Base-by-base conservation (phyloP, 2,113 vertebrate species). In the Erinaceus europaeus region DNA sequence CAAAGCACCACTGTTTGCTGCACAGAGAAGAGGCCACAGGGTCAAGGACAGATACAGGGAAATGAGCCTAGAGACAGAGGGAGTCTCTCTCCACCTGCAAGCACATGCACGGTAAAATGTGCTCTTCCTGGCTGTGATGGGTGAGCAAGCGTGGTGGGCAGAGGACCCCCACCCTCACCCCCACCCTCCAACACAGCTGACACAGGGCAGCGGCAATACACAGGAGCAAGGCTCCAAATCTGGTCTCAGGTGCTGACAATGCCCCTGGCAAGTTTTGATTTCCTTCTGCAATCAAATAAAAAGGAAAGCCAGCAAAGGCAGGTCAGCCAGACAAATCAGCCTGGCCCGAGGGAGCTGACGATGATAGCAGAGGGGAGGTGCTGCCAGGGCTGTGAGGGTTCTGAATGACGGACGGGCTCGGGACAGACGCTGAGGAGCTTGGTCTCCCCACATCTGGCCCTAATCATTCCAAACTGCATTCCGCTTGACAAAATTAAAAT, bases 401-500 rank as follows among this genome's bases (percentile, higher is more conserved):
- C 53, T 21, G 17, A 25, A 55, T 21, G 53, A 50, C 48, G 12
- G 48, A 55, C 53, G 9, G 21, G 21, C 21, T 25, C 8, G 53
- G 52, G 27, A 55, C 53, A 55, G 21, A 21, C 20, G 20, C 53
- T 25, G 21, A 55, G 3, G 21, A 69, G 59, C 89, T 55, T 21
- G 55, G 32, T 62, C 38, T 69, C 74, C 86, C 53, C 8, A 25
- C 48, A 65, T 67, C 48, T 53, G 48, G 61, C 18, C 42, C 48
- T 61, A 34, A 46, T 27, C 71, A 59, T 48, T 68, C 50, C 86
- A 84, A 93, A 91, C 76, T 77, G 74, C 46, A 77, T 65, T 69
- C 84, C 36, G 50, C 72, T 59, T 74, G 90, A 88, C 90, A 91
- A 94, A 88, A 95, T 77, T 95, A 73, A 95, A 50, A n/a, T n/a